These are phyloP conservation scores for Triplophysa yarkandensis DNA, from an alignment of 2,797 vertebrate species.

Conservation along the genomic window DNA sequence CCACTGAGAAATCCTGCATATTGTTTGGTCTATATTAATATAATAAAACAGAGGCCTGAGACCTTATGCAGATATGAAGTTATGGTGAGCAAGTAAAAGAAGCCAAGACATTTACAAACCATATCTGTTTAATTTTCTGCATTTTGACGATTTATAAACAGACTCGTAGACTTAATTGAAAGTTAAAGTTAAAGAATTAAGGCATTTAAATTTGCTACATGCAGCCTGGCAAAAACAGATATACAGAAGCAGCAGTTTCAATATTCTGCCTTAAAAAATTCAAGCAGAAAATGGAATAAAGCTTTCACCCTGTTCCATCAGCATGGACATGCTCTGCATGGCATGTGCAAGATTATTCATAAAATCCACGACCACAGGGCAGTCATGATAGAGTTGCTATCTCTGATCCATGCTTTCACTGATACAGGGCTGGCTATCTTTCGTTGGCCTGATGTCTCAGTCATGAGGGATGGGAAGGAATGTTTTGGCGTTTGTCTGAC, in stretches of 20 bases:
- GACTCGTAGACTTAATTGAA: too few species aligned
- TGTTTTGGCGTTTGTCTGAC: not conserved
- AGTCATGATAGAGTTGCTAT: slow-evolving; percentile 22
- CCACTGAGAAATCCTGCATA: not conserved
- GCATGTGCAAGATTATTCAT: slow-evolving; percentile 42
- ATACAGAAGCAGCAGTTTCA: not conserved
- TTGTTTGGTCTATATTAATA: too few species aligned
- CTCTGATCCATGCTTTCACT: slow-evolving; percentile 37
- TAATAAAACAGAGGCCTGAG: too few species aligned
- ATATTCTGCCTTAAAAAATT: not conserved
- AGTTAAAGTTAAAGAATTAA: too few species aligned
- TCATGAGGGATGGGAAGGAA: not conserved
- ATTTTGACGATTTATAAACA: too few species aligned
- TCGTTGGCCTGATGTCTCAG: not conserved
- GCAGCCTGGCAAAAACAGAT: not conserved
- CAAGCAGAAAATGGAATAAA: slow-evolving; percentile 27
- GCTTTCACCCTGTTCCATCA: slow-evolving; percentile 32
- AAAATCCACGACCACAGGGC: slow-evolving; percentile 33
- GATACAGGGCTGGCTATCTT: slow-evolving; percentile 32
- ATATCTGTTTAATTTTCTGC: too few species aligned
- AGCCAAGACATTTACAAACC: too few species aligned
- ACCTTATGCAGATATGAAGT: too few species aligned
- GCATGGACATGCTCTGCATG: slow-evolving; percentile 38
- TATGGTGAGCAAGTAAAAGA: too few species aligned
- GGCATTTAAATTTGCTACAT: too few species aligned